Base-by-base conservation (phyloP, 2,113 vertebrate genomes). In the Heloderma charlesbogerti region DNA sequence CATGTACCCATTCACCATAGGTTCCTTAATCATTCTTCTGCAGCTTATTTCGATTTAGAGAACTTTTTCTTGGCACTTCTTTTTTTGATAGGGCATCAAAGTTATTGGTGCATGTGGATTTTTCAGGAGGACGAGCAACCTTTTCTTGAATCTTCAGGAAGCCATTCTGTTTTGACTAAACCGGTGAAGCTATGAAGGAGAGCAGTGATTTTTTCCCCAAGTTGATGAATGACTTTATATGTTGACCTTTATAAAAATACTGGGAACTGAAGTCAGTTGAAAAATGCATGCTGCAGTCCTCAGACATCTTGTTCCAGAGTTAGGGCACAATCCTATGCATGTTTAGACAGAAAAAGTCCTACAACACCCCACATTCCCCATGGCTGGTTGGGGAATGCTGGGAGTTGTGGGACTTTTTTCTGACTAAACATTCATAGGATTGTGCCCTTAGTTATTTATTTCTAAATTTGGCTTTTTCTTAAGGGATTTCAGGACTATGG, bases 171-270 rank as follows among this genome's bases (percentile, higher is more conserved):
- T 77, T 81, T 45, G 29, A 60, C 37, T 43, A 40, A 83, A 12
- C 48, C 29, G 43, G 31, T 84, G 72, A 69, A 84, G 45, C 74
- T 91, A 69, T 84, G 72, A 51, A 71, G 81, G 88, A 79, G 71
- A 77, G 29, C 60, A 22, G 15, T 85, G 80, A 77, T 54, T 79
- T 80, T n/a, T 54, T 22, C 6, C 15, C n/a, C 15, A 88, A 25
- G 71, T 9, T 67, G 80, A 71, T 84, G 45, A 69, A 88, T 85
- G 57, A 54, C 27, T 84, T 63, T 67, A 54, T 37, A 25, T 20
- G 66, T 57, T 84, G 86, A 85, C 80, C 87, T 88, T 85, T 88
- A 78, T 84, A 57, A 88, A 88, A 91, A 51, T 67, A 67, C 67
- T 66, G 69, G 37, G 29, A 91, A 88, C 60, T 20, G 77, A 88